Conservation (phyloP, 2,797 vertebrate species). For the Zalophus californianus region DNA sequence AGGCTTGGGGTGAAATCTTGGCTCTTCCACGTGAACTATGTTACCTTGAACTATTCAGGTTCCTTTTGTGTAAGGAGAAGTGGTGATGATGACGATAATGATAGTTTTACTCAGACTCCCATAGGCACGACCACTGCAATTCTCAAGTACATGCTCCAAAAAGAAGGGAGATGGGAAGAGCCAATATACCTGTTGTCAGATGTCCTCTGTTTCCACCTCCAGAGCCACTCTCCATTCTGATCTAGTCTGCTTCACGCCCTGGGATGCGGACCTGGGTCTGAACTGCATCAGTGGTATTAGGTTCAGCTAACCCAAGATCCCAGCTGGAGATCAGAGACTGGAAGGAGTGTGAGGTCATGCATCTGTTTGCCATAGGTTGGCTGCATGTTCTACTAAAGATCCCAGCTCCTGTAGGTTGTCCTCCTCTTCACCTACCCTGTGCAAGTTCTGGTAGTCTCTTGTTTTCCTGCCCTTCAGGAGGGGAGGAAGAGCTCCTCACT, state of each 20-base stretch:
- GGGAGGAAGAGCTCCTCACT: neutral
- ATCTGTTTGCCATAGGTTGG: neutral
- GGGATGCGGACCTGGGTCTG: neutral
- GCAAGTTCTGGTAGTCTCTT: neutral
- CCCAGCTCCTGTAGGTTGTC: neutral
- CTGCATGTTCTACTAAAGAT: neutral
- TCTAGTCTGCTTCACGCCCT: neutral
- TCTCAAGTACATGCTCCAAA: neutral
- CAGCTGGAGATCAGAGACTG: neutral
- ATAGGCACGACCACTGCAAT: neutral
- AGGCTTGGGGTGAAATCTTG: neutral
- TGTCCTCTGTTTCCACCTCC: neutral
- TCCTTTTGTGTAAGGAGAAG: neutral
- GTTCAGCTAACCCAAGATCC: neutral
- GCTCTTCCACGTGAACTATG: neutral
- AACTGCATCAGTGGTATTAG: too few relatives aligned
- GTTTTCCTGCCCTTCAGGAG: neutral
- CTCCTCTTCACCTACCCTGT: neutral
- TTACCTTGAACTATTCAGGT: neutral
- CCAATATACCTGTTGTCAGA: neutral
- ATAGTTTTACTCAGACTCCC: neutral
- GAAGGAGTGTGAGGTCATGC: neutral
- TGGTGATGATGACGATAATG: neutral
- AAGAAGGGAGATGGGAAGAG: neutral
- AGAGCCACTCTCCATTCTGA: neutral